These are phyloP conservation scores for Aptenodytes forsteri DNA, from an alignment of 2,113 vertebrate genomes.

Conservation along the genomic window DNA sequence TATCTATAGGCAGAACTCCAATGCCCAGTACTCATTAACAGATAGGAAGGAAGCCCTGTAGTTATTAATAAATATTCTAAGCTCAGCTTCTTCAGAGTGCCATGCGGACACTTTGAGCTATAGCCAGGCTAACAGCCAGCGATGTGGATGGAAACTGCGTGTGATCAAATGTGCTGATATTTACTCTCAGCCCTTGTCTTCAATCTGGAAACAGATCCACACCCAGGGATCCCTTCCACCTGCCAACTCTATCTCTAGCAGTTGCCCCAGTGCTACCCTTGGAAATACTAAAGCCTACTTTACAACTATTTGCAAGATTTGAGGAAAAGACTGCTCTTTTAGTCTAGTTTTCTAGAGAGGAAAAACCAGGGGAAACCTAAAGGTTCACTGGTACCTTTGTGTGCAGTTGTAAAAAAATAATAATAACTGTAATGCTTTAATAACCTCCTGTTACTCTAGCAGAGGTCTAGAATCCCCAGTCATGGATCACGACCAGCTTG, in stretches of 20 bases:
- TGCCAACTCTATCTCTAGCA: neutral
- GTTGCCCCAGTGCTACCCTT: neutral
- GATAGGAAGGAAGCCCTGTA: neutral
- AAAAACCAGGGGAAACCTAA: neutral
- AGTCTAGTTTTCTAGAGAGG: neutral
- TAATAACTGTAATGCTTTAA: neutral
- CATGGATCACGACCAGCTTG: neutral
- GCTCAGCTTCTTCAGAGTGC: neutral
- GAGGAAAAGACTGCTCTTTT: neutral
- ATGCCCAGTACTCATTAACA: neutral
- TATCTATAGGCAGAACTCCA: neutral
- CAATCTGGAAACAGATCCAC: neutral
- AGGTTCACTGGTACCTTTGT: neutral
- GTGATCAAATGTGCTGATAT: neutral
- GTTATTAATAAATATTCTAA: neutral
- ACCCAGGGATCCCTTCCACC: neutral
- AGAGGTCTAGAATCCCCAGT: neutral
- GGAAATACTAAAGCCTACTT: neutral
- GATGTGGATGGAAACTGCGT: rapidly evolving
- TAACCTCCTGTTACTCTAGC: neutral
- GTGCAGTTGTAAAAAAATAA: neutral
- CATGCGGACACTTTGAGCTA: neutral
- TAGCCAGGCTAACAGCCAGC: neutral
- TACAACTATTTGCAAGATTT: neutral
- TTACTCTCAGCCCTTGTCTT: neutral